Evolutionary conservation across 92 coral and sea anemone genomes (phyloP), one percentile per base, ranked within the genome.

Genomic region (Pocillopora meandrina): DNA sequence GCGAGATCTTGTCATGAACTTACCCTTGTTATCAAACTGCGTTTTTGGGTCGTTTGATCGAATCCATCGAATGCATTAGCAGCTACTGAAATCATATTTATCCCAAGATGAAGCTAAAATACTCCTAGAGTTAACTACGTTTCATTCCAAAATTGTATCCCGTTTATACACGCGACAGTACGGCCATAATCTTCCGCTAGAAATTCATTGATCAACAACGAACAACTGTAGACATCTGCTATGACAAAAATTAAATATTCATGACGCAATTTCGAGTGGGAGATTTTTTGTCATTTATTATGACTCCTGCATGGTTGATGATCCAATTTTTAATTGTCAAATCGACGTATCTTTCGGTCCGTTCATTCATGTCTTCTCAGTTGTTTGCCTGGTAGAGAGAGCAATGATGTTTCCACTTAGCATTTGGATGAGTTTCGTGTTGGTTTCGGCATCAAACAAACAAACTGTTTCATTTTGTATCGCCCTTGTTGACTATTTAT

Each of bases 21-120:
- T 76, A 84, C 88, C 88, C 82, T 52, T 61, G 56, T 70, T 74
- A 84, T 84, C 63, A 84, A 76, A 75, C 88, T 84, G 36, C 75
- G 61, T 69, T 84, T 84, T 74, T 84, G 88, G 15, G 88, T 84
- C 75, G 66, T 65, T 65, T 84, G 88, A 33, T 84, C 88, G 70
- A 84, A 84, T 69, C 82, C 82, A 55, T 84, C 88, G 83, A 84
- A 84, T 58, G 88, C 88, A 84, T 69, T 75, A 65, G 88, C 88
- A 26, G 88, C 88, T 68, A 77, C 70, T 15, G 88, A 84, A 70
- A 84, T 66, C 88, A 84, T 84, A 7, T 55, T 66, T 33, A 58
- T 9, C n/a, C 42, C 76, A 82, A 67, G 1, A 20, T 82, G 79
- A 62, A 63, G n/a, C 18, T 19, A 21, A 12, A 61, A 52, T 0